These are phyloP conservation scores for Tauraco hartlaubi DNA, from an alignment of 2,797 vertebrate genomes.

Conservation along the genomic window DNA sequence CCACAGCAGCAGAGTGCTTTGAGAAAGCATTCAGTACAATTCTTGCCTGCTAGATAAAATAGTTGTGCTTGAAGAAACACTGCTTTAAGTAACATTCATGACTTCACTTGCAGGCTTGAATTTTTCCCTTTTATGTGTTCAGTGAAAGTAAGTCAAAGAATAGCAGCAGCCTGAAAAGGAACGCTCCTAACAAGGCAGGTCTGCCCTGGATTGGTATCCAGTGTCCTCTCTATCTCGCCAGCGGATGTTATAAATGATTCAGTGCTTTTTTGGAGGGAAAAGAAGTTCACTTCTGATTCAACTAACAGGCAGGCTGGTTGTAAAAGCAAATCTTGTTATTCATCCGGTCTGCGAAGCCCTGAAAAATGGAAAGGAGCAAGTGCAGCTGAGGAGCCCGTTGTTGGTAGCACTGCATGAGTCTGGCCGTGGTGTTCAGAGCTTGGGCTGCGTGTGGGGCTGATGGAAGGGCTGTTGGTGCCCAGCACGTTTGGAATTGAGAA, in stretches of 20 bases:
- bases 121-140: not conserved
- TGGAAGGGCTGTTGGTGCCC: not conserved
- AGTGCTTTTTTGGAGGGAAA: not conserved
- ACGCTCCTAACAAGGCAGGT: not conserved
- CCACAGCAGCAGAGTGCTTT: not conserved
- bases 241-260: not conserved
- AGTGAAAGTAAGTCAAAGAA: not conserved
- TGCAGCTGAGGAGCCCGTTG: not conserved
- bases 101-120: not conserved
- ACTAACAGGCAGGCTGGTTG: not conserved
- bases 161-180: not conserved
- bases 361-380: not conserved
- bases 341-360: not conserved
- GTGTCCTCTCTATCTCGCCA: not conserved
- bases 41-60: not conserved
- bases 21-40: not conserved
- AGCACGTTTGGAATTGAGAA: not conserved
- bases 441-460: not conserved
- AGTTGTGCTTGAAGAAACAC: not conserved
- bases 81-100: not conserved
- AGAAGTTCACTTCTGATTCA: not conserved
- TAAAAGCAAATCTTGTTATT: not conserved
- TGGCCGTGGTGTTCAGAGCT: not conserved
- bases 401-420: not conserved
- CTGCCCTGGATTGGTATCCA: not conserved